Evolutionary conservation across 64 coral and sea anemone species (phyloP).

Genomic region (Porites australiensis): DNA sequence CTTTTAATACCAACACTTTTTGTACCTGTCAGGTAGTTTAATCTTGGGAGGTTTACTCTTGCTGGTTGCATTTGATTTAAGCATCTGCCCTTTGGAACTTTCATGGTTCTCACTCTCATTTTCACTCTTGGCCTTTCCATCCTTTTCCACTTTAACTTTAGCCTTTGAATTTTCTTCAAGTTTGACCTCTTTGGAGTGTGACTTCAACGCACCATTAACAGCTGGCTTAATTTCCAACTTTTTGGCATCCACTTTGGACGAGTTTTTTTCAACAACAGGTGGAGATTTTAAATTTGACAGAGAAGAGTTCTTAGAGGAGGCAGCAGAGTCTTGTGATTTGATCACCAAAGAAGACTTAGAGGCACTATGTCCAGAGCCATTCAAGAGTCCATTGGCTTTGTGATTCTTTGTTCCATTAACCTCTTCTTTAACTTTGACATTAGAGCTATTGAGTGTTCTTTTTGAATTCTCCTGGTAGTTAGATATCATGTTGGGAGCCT

Average conservation of each 20-base stretch:
- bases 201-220: constrained; percentile 7
- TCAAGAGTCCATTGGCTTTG: not conserved
- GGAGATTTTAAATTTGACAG: constrained; percentile 15
- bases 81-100: not conserved
- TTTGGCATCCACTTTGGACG: not conserved
- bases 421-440: not conserved
- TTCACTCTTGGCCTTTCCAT: not conserved
- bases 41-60: constrained; percentile 92
- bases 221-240: not conserved
- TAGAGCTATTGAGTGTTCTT: not conserved
- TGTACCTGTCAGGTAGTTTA: constrained; percentile 72
- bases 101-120: not conserved
- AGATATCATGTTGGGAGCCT: not conserved
- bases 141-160: constrained; percentile 24
- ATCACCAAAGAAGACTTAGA: not conserved
- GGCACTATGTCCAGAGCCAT: not conserved
- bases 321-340: not conserved
- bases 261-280: not conserved
- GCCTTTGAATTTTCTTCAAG: not conserved
- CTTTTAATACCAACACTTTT: not conserved
- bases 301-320: constrained; percentile 1
- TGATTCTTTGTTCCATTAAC: constrained; percentile 30
- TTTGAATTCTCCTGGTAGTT: not conserved
- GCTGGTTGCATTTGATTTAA: not conserved
- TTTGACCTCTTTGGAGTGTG: not conserved